Evolutionary conservation across 2,888 invertebrate species (phyloP).

Genomic region (Chrysolina oricalcia): DNA sequence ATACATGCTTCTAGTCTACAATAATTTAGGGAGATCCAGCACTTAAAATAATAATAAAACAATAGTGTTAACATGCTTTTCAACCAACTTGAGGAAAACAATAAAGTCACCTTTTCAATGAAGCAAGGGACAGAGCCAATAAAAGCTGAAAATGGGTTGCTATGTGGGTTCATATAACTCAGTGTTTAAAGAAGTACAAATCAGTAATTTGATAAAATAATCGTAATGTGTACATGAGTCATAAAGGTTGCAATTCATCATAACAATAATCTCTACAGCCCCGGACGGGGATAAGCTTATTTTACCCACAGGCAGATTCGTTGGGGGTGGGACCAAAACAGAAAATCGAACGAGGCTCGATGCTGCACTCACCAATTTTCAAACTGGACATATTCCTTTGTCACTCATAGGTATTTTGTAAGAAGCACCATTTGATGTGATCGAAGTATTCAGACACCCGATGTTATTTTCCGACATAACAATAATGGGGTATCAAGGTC

Average conservation of each 20-base stretch:
- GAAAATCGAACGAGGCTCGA: constrained; percentile 36
- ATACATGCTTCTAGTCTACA: constrained; percentile 68
- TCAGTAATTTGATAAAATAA: not conserved
- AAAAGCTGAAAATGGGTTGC: constrained; percentile 24
- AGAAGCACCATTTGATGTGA: constrained; percentile 61
- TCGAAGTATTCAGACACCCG: constrained; percentile 53
- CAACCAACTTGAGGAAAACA: constrained; percentile 27
- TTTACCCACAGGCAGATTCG: constrained; percentile 55
- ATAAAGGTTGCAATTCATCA: constrained; percentile 27
- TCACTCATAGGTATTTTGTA: constrained; percentile 66
- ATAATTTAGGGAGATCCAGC: constrained; percentile 58
- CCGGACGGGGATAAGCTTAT: constrained; percentile 45
- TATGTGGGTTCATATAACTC: not conserved
- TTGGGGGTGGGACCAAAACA: constrained; percentile 68
- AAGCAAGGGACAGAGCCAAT: constrained; percentile 33
- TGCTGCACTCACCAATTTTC: constrained; percentile 75
- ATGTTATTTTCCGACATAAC: constrained; percentile 59
- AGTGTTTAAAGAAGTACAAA: not conserved
- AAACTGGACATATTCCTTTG: constrained; percentile 77
- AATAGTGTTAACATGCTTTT: constrained; percentile 41
- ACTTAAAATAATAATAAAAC: constrained; percentile 57
- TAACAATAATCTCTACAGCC: constrained; percentile 38
- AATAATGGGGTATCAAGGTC: constrained; percentile 40
- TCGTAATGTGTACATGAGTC: constrained; percentile 8
- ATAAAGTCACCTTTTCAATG: constrained; percentile 10